Evolutionary conservation across 2,888 invertebrate species (phyloP).

Genomic region (Caenorhabditis panamensis): DNA sequence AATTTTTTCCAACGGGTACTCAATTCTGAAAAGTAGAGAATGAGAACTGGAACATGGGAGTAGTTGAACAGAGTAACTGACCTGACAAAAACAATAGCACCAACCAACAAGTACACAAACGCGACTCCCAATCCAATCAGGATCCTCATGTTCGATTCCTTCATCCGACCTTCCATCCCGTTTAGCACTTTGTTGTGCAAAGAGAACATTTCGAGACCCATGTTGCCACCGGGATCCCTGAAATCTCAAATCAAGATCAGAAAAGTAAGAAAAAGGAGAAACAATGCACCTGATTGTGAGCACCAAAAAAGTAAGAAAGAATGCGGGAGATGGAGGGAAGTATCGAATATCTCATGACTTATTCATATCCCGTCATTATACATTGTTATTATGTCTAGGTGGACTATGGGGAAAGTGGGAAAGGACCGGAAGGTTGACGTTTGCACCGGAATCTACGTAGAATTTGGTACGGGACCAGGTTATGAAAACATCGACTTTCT

Average conservation of each 20-base stretch:
- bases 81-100: conserved; percentile 86
- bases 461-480: not conserved
- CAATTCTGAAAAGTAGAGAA: conserved; percentile 46
- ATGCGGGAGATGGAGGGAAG: not conserved
- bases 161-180: conserved; percentile 66
- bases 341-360: conserved; percentile 9
- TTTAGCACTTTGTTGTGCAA: conserved; percentile 68
- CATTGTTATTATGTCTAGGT: conserved; percentile 3
- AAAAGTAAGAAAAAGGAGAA: not conserved
- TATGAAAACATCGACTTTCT: no score
- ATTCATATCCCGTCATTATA: conserved; percentile 9
- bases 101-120: conserved; percentile 85
- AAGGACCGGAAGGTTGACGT: not conserved
- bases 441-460: not conserved
- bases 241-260: not conserved
- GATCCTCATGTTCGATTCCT: conserved; percentile 71
- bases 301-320: not conserved
- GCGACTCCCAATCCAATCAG: conserved; percentile 72
- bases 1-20: conserved; percentile 73
- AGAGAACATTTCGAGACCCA: conserved; percentile 75
- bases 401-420: not conserved
- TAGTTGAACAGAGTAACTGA: conserved; percentile 12
- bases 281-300: no score
- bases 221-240: no score
- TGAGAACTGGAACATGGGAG: no score